Conservation (phyloP, 2,888 invertebrate genomes). For the Orthonychiurus folsomi region DNA sequence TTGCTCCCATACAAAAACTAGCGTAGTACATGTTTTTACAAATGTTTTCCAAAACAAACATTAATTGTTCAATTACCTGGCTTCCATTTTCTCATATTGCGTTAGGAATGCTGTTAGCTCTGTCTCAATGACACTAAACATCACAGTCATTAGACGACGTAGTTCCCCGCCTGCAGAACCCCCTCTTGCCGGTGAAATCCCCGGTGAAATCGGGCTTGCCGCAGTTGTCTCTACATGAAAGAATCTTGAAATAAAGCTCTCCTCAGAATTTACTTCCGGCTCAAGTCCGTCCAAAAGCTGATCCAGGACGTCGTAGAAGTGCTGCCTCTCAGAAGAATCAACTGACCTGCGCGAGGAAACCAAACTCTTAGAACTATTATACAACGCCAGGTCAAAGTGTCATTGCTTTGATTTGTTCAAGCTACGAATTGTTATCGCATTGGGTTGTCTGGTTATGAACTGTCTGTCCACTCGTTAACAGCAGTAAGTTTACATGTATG, state of each 20-base stretch:
- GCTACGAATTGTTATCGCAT: too few relatives aligned
- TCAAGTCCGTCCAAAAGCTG: constrained; percentile 59
- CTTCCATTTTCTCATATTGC: constrained; percentile 77
- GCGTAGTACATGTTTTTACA: too few relatives aligned
- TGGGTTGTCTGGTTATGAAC: too few relatives aligned
- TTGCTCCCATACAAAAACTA: constrained; percentile 86
- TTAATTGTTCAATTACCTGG: too few relatives aligned
- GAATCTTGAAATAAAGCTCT: constrained; percentile 35
- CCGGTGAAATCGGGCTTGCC: constrained; percentile 23
- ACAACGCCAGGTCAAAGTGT: too few relatives aligned
- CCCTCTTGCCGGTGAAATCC: constrained; percentile 31
- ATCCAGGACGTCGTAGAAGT: constrained; percentile 61
- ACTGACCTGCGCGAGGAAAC: constrained; percentile 27
- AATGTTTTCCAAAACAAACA: too few relatives aligned
- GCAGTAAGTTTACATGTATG: neutral
- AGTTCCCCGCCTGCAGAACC: constrained; percentile 54
- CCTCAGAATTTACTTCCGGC: constrained; percentile 38
- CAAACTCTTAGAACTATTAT: neutral
- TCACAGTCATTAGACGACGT: constrained; percentile 73
- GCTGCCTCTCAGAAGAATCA: constrained; percentile 40
- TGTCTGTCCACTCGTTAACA: too few relatives aligned
- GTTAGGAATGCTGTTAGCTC: constrained; percentile 78
- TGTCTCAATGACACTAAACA: constrained; percentile 79
- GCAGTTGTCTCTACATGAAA: constrained; percentile 35
- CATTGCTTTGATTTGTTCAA: too few relatives aligned